phyloP scores from a whole-genome alignment of 1,140 invertebrate genomes.

The Hyposmocoma kahamanoa region DNA sequence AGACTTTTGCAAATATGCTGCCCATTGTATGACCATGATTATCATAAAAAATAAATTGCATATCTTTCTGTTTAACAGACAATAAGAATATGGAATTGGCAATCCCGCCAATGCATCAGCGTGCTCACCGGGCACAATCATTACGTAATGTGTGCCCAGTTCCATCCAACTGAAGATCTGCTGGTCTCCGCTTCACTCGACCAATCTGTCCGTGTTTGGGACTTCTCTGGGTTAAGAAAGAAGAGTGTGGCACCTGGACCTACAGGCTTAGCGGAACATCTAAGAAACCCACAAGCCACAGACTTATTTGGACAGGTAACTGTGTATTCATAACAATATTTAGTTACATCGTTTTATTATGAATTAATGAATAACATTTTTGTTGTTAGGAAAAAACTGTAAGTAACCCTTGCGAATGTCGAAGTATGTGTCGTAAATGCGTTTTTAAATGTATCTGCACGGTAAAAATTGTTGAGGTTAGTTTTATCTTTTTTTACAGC shows the following conservation, averaged over 20 bases:
- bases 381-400: no score
- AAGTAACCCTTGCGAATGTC: no score
- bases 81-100: slow-evolving; percentile 99
- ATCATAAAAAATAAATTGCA: no score
- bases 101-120: slow-evolving; percentile 97
- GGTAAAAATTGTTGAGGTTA: no score
- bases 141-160: slow-evolving; percentile 99
- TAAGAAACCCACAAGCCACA: slow-evolving; percentile 90
- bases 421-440: no score
- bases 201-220: slow-evolving; percentile 99
- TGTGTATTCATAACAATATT: no score
- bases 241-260: slow-evolving; percentile 98
- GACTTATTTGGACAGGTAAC: slow-evolving; percentile 91
- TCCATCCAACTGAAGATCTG: slow-evolving; percentile 97
- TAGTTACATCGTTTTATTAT: slow-evolving; percentile 1
- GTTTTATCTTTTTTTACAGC: no score
- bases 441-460: no score
- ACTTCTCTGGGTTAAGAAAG: slow-evolving; percentile 96
- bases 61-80: no score
- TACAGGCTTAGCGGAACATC: slow-evolving; percentile 90
- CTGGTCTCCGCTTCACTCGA: slow-evolving; percentile 98
- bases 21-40: no score
- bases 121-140: slow-evolving; percentile 98
- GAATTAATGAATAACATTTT: no score
- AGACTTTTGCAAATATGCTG: no score